A percentile compares a stretch with the other conserved stretches of the same genome.
phyloP scores from a whole-genome alignment of 2,113 vertebrate genomes.

The Bombycilla garrulus region DNA sequence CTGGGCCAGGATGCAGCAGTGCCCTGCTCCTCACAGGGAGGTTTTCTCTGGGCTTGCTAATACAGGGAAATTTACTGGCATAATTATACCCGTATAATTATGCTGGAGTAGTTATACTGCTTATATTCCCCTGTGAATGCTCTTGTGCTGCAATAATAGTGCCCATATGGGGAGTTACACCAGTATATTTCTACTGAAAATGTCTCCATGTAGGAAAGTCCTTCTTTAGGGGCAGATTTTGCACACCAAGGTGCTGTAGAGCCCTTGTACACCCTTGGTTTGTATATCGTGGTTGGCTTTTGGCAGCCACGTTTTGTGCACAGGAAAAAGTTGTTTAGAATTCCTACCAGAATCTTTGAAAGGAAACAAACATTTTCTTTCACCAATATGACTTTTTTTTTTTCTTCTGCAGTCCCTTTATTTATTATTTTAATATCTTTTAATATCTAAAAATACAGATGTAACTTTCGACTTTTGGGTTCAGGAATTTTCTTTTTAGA shows the following conservation, averaged over 20 bases:
- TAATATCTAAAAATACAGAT: slow-evolving; percentile 19
- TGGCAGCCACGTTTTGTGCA: neutral
- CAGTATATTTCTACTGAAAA: neutral
- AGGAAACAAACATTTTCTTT: slow-evolving; percentile 9
- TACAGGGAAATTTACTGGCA: slow-evolving; percentile 65
- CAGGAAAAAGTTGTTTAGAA: slow-evolving; percentile 14
- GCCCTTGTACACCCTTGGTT: neutral
- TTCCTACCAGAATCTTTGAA: neutral
- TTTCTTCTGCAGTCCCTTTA: neutral
- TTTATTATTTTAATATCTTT: slow-evolving; percentile 38
- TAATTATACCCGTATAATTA: slow-evolving; percentile 68
- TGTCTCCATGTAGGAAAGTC: neutral
- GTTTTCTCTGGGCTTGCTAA: slow-evolving; percentile 43
- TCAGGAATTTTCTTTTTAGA: slow-evolving; percentile 50
- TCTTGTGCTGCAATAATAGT: slow-evolving; percentile 53
- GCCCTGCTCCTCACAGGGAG: neutral
- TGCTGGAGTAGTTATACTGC: slow-evolving; percentile 64
- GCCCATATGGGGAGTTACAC: slow-evolving; percentile 43
- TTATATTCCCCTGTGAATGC: slow-evolving; percentile 56
- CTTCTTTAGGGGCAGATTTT: neutral
- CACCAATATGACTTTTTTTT: neutral
- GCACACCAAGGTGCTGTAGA: neutral
- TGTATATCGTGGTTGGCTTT: neutral
- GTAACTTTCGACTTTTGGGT: slow-evolving; percentile 46
- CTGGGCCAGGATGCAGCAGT: neutral